Evolutionary conservation across 2,797 vertebrate genomes (phyloP), one percentile per base, ranked within the genome.

Genomic region (Anguilla anguilla): DNA sequence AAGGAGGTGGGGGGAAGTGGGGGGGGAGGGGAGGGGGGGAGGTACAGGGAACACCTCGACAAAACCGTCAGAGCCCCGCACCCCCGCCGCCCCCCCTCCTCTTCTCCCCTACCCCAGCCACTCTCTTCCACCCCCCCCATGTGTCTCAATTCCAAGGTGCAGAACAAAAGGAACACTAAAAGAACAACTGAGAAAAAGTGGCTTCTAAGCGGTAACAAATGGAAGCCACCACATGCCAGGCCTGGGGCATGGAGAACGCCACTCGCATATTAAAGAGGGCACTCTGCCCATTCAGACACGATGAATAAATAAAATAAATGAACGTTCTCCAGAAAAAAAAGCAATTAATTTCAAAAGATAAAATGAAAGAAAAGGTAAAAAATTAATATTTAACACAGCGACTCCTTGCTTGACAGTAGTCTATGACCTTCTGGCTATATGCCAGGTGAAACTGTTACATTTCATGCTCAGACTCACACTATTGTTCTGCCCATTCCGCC

Each of bases 181-280:
- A 59, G 43, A 82, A 49, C 2, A 49, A 51, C 19, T 5, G 4
- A 7, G 5, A 25, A 51, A 49, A 25, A 17, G 61, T 55, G 85
- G 89, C 83, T 85, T 69, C 77, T 89, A 31, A 43, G 77, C n/a
- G 69, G 88, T 85, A 89, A 90, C 87, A 90, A 91, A 91, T 90
- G 89, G 87, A 89, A 46, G 86, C 28, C 51, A 84, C 89, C 86
- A 90, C 83, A 77, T 87, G 84, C 85, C 89, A 88, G 81, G 85
- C 69, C 28, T 55, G n/a, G 39, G 72, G 74, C 84, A 86, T 53
- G 9, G 43, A 59, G 57, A 81, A 67, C 9, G 74, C 67, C 74
- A 74, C 77, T 90, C 84, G 87, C 90, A 89, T 90, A 89, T 90
- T 88, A 86, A 88, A 86, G 81, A 88, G 86, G 77, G 55, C 11